Conservation (phyloP, 2,888 invertebrate species). For the Odontomyia ornata region DNA sequence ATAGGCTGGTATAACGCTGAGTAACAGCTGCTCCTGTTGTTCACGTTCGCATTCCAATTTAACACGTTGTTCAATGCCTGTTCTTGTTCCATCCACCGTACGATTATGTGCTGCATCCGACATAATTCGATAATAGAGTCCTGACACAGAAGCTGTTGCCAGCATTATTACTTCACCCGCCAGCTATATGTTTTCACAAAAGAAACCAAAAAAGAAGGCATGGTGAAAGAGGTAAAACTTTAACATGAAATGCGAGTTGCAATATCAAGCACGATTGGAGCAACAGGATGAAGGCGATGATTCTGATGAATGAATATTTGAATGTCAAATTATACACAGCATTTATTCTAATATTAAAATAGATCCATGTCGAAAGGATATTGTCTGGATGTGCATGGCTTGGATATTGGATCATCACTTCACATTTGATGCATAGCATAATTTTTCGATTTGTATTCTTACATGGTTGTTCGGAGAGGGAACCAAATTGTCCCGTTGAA, state of each 20-base stretch:
- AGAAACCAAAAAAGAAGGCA: conserved; percentile 16
- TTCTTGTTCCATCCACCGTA: conserved; percentile 89
- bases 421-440: conserved; percentile 28
- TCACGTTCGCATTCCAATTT: conserved; percentile 92
- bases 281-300: not conserved
- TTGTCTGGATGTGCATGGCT: not conserved
- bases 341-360: not conserved
- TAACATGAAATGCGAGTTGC: not conserved
- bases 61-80: conserved; percentile 89
- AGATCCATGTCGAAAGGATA: too few relatives aligned
- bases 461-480: not conserved
- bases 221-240: not conserved
- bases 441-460: not conserved
- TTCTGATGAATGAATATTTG: not conserved
- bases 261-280: not conserved
- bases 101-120: conserved; percentile 86
- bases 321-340: not conserved
- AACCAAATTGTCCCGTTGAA: not conserved
- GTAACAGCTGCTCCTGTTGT: conserved; percentile 89
- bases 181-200: conserved; percentile 67
- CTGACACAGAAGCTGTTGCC: conserved; percentile 80
- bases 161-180: conserved; percentile 80
- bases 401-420: not conserved
- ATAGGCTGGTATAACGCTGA: conserved; percentile 94
- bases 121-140: conserved; percentile 87